Conservation (phyloP, 2,113 vertebrate genomes). For the Galeopterus variegatus region DNA sequence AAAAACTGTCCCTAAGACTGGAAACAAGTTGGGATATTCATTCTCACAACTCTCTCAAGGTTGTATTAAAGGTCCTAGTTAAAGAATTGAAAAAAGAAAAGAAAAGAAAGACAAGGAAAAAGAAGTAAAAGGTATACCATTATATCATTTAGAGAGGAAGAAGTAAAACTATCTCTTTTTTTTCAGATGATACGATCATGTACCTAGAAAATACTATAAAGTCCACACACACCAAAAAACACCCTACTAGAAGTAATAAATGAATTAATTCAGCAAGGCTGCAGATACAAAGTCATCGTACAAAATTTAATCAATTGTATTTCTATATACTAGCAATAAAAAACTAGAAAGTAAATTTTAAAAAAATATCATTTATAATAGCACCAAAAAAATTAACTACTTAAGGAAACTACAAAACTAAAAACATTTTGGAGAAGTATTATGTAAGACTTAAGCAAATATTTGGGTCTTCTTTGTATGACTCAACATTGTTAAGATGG, state of each 20-base stretch:
- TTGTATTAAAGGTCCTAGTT: neutral
- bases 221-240: neutral
- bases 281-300: neutral
- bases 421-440: neutral
- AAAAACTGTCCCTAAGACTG: neutral
- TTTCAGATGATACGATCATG: neutral
- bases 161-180: neutral
- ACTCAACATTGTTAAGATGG: slow-evolving; percentile 15
- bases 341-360: slow-evolving; percentile 32
- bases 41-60: neutral
- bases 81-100: too few species aligned
- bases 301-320: neutral
- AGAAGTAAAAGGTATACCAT: neutral
- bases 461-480: neutral
- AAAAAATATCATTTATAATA: slow-evolving; percentile 7
- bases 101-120: neutral
- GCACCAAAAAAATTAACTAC: slow-evolving; percentile 7
- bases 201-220: neutral
- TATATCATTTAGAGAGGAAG: neutral
- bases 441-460: slow-evolving; percentile 16
- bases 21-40: neutral
- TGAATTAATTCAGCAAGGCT: neutral
- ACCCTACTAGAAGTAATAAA: neutral
- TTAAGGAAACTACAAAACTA: slow-evolving; percentile 1
- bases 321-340: slow-evolving; percentile 10